A percentile compares a stretch with the other conserved stretches of the same genome.
Conservation (phyloP, 37 sponge, comb jelly and placozoan genomes). For the Haliclona indistincta region DNA sequence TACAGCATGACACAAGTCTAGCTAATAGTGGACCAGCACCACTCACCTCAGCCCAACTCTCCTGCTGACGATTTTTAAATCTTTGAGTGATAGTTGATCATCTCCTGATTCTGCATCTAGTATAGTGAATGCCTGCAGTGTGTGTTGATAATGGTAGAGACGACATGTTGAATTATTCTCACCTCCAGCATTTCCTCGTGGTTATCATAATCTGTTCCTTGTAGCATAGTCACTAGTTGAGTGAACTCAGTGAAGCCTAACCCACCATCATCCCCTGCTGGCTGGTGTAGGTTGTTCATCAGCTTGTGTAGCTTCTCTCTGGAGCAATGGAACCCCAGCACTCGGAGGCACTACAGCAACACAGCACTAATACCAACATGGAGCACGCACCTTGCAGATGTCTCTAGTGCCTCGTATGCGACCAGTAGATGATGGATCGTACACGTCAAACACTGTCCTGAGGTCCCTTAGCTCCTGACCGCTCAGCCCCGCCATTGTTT, state of each 20-base stretch:
- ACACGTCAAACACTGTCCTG: slow-evolving; percentile 60
- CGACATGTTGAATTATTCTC: neutral
- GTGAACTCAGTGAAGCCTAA: slow-evolving; percentile 45
- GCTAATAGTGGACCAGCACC: too few relatives aligned
- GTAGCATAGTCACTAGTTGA: slow-evolving; percentile 48
- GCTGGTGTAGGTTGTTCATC: neutral
- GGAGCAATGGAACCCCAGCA: slow-evolving; percentile 48
- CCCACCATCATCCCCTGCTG: neutral
- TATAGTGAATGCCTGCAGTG: neutral
- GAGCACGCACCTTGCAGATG: too few relatives aligned
- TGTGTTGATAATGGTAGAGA: neutral
- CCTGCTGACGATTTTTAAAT: too few relatives aligned
- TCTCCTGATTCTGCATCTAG: neutral
- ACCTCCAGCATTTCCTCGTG: slow-evolving; percentile 74
- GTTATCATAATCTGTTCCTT: slow-evolving; percentile 54
- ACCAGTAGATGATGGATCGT: slow-evolving; percentile 14
- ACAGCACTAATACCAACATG: too few relatives aligned
- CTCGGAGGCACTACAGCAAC: too few relatives aligned
- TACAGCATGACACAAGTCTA: too few relatives aligned
- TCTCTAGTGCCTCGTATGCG: too few relatives aligned
- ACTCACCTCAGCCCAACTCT: too few relatives aligned
- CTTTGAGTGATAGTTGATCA: too few relatives aligned
- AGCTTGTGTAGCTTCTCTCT: slow-evolving; percentile 11
- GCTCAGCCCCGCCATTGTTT: slow-evolving; percentile 19
- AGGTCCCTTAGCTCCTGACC: slow-evolving; percentile 74